Base-by-base conservation (phyloP, 23 tunicate genomes). In the Ciona savignyi region DNA sequence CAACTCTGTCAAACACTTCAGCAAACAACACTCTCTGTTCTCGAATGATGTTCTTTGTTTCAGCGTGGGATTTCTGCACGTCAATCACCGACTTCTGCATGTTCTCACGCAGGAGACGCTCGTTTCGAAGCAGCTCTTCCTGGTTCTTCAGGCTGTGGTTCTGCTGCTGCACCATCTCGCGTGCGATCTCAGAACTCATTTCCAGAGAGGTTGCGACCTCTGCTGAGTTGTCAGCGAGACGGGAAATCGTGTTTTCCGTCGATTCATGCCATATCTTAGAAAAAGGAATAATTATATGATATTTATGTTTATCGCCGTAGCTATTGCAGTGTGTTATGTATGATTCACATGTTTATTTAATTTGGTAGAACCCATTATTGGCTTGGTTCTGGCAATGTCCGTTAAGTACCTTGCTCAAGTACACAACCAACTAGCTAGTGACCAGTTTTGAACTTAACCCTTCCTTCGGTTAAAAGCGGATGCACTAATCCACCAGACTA, bases 211-310 rank as follows among this genome's bases (percentile, higher is more conserved):
- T 20, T 1, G 91, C 86, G 9, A 91, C 91, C 15, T 85, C 86
- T n/a, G 77, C 86, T 22, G 97, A 91, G 72, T 80, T 91, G 51
- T 85, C 86, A 29, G 86, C 86, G 26, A 91, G 80, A 9, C 77
- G 79, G 15, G 82, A 68, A 56, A 91, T 91, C 26, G 86, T 91
- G 27, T 73, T 67, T 75, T 91, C 91, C 0, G 97, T 91, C 4
- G 86, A 80, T 80, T 91, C 97, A 49, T 85, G 90, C 97, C 97
- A 91, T 4, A 88, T 81, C 91, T 85, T 27, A 32, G 32, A 4
- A 24, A 49, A 6, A 22, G 11, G 11, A 6, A 42, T 15, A 42
- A 42, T 42, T 27, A 62, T 25, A 24, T 72, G 6, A 22, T 32
- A 30, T 42, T 6, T 15, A 42, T 6, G 9, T 9, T 42, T 42